These are phyloP conservation scores for Columba livia DNA, from an alignment of 2,113 vertebrate genomes.

Conservation along the genomic window DNA sequence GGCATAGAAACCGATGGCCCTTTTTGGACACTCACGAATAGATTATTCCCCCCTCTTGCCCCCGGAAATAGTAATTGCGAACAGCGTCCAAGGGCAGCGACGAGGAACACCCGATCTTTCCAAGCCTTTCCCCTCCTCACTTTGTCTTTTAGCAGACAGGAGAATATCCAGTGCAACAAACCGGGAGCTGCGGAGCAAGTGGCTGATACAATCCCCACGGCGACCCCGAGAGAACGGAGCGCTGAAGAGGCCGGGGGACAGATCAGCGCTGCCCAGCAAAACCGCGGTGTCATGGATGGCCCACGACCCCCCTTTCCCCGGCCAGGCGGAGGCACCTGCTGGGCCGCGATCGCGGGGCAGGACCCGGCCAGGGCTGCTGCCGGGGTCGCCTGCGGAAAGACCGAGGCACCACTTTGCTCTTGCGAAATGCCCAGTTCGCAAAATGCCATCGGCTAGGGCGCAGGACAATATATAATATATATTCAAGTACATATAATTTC, in stretches of 20 bases:
- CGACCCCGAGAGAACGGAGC: not conserved
- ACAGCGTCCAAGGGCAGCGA: not conserved
- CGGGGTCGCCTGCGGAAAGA: not conserved
- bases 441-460: not conserved
- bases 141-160: not conserved
- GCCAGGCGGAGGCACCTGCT: not conserved
- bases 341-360: not conserved
- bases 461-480: no score
- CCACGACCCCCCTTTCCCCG: not conserved
- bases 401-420: not conserved
- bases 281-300: fast-evolving
- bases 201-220: no score
- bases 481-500: not conserved
- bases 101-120: not conserved
- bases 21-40: not conserved
- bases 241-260: not conserved
- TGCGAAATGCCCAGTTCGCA: not conserved
- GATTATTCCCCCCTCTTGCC: not conserved
- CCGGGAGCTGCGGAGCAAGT: not conserved
- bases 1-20: not conserved
- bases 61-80: not conserved
- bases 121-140: not conserved
- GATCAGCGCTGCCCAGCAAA: not conserved
- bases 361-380: not conserved
- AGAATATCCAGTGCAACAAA: not conserved